These are phyloP conservation scores for Helicoverpa armigera DNA, from an alignment of 1,140 invertebrate genomes.

Conservation along the genomic window DNA sequence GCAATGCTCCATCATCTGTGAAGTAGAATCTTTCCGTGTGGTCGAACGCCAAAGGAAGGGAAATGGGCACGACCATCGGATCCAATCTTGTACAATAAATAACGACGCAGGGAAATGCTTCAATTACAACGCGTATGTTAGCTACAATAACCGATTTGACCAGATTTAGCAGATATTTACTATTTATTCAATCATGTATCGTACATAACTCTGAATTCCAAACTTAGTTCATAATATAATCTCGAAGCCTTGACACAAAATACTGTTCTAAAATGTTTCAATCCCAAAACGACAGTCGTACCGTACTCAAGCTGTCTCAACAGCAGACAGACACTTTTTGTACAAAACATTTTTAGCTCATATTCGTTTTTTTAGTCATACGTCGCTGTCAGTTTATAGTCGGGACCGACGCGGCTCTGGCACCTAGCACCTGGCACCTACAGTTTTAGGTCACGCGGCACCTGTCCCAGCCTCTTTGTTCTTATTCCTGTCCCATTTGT, in stretches of 20 bases:
- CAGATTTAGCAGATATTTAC: not conserved
- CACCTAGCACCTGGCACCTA: conserved; percentile 73
- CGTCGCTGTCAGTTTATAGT: conserved; percentile 36
- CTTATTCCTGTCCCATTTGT: conserved; percentile 48
- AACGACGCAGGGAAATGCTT: conserved; percentile 6
- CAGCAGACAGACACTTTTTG: no score
- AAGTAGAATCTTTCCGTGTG: conserved; percentile 51
- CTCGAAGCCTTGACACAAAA: no score
- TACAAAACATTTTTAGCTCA: not conserved
- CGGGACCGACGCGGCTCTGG: conserved; percentile 58
- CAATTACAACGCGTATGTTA: not conserved
- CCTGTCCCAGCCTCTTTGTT: conserved; percentile 59
- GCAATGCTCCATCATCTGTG: conserved; percentile 28
- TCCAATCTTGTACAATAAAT: conserved; percentile 41
- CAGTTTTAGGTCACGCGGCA: conserved; percentile 76
- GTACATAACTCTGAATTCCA: no score
- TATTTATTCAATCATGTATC: no score
- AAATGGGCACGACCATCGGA: conserved; percentile 33
- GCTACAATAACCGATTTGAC: not conserved
- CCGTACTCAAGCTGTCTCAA: no score
- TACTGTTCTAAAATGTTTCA: no score
- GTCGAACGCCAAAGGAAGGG: conserved; percentile 44
- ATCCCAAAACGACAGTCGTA: no score
- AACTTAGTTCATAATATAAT: no score
- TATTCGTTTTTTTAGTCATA: conserved; percentile 23